Evolutionary conservation across 1,140 invertebrate genomes (phyloP), one percentile per base, ranked within the genome.

Genomic region (Nasonia vitripennis): DNA sequence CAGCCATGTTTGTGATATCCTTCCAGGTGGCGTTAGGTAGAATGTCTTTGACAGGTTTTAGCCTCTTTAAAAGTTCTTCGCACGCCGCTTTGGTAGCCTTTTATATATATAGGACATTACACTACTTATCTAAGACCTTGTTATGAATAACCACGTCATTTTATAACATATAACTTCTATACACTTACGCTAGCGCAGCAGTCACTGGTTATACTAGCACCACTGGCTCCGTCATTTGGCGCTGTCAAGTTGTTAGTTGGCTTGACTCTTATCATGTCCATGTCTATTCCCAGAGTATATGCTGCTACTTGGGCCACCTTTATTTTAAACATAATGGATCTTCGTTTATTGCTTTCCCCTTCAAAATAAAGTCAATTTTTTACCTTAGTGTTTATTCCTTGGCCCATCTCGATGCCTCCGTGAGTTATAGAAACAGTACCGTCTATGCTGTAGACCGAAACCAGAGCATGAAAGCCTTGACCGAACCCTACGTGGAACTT

Each of bases 341-440:
- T 0, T 9, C 41, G 7, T 45, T 45, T 9, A 45, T 77, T n/a
- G n/a, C 48, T 83, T 87, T 55, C 6, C 11, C 11, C n/a, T 10
- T 27, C 5, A 17, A 14, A 55, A 71, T 71, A 71, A 11, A 31
- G 4, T 31, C 27, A 71, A 5, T 71, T 71, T 31, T 20, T 51
- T 91, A 95, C 95, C 93, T 95, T 96, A 1, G 95, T 95, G 85
- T 96, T 97, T 78, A 98, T 95, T 2, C 97, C 97, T 94, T 98
- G 97, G 12, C 97, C 97, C 92, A 96, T 96, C 94, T 98, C 97
- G 67, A 97, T 95, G 45, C 97, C 97, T 74, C 96, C 96, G 89
- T 97, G 97, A 27, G 94, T 94, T 62, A 98, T 94, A 0, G 95
- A 93, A 0, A 98, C 96, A 0, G 96, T 96, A 17, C 97, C 97